Conservation (phyloP, 2,797 vertebrate genomes). For the Somateria mollissima region DNA sequence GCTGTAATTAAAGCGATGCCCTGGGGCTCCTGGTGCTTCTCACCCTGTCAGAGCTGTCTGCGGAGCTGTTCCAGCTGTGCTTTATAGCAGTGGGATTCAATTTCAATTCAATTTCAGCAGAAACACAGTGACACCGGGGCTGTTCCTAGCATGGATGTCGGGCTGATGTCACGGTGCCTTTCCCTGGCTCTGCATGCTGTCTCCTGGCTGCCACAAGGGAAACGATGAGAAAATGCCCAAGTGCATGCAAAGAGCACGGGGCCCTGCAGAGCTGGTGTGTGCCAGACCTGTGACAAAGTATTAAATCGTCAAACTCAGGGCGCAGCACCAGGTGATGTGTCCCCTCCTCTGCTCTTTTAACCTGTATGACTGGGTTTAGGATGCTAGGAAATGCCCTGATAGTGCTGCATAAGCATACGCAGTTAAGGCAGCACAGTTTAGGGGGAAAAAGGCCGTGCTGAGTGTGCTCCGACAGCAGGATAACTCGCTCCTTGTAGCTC, state of each 20-base stretch:
- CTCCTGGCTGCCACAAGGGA: not conserved
- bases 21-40: not conserved
- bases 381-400: not conserved
- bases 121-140: not conserved
- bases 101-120: constrained; percentile 13
- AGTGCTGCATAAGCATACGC: not conserved
- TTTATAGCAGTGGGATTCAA: not conserved
- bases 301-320: not conserved
- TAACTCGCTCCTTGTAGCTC: not conserved
- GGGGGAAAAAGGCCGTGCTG: not conserved
- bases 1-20: not conserved
- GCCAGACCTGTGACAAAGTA: not conserved
- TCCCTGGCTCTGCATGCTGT: not conserved
- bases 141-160: not conserved
- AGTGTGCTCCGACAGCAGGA: fast-evolving
- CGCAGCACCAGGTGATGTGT: not conserved
- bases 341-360: not conserved
- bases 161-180: not conserved
- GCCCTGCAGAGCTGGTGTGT: not conserved
- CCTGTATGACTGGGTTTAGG: not conserved
- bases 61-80: not conserved
- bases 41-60: not conserved
- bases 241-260: not conserved
- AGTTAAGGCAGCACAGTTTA: not conserved
- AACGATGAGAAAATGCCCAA: not conserved